Evolutionary conservation across 2,113 vertebrate genomes (phyloP).

Genomic region (Epinephelus cyanopodus): DNA sequence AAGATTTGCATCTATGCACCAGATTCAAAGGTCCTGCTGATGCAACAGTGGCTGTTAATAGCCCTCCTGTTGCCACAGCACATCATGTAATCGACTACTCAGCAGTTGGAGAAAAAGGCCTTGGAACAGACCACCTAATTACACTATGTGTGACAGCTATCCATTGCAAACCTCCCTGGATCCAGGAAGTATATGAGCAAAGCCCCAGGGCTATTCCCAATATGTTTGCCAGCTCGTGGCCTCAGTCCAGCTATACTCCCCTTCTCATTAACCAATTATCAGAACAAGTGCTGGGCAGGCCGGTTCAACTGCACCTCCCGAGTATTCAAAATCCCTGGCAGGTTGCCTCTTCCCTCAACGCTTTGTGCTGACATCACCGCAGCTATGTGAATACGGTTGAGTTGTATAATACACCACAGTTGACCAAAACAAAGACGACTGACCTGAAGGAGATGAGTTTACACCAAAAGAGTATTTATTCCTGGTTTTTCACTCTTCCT

Average conservation of each 20-base stretch:
- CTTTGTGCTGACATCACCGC: constrained; percentile 34
- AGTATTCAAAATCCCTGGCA: constrained; percentile 45
- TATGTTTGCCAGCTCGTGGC: constrained; percentile 46
- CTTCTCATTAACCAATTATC: constrained; percentile 55
- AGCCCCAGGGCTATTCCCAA: constrained; percentile 55
- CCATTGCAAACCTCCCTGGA: constrained; percentile 58
- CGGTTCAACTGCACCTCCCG: not conserved
- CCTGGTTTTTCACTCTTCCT: constrained; percentile 86
- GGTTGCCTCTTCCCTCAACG: constrained; percentile 23
- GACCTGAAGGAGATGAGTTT: constrained; percentile 62
- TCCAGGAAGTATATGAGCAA: constrained; percentile 52
- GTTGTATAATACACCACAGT: not conserved
- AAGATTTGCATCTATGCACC: constrained; percentile 37
- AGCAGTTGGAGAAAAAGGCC: constrained; percentile 71
- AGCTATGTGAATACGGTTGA: constrained; percentile 1
- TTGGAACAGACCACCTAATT: constrained; percentile 63
- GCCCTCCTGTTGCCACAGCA: constrained; percentile 71
- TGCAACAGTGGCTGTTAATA: constrained; percentile 70
- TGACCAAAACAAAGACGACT: constrained; percentile 53
- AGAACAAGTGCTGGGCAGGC: constrained; percentile 51
- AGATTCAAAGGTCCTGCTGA: constrained; percentile 62
- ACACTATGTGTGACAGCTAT: constrained; percentile 71
- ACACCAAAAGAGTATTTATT: constrained; percentile 89
- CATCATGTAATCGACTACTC: constrained; percentile 70
- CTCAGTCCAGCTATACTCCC: constrained; percentile 35